Conservation (phyloP, 2,113 vertebrate species). For the Strix uralensis region DNA sequence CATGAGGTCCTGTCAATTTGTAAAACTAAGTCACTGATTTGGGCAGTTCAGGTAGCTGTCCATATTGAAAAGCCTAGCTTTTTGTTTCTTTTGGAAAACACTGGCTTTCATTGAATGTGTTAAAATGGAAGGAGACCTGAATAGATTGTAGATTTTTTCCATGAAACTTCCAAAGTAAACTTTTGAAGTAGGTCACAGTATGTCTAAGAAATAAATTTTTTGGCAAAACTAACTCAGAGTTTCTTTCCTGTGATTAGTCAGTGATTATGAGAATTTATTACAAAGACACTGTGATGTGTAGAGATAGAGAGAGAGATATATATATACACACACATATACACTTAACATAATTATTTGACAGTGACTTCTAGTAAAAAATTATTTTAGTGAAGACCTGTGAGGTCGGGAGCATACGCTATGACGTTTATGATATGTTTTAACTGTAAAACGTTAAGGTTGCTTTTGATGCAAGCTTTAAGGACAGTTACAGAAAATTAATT, state of each 20-base stretch:
- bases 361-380: not conserved
- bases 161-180: not conserved
- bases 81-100: not conserved
- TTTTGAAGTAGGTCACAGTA: not conserved
- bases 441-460: not conserved
- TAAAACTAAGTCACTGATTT: not conserved
- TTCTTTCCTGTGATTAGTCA: not conserved
- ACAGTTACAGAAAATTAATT: not conserved
- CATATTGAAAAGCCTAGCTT: not conserved
- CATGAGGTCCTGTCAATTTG: not conserved
- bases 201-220: not conserved
- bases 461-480: not conserved
- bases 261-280: not conserved
- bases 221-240: not conserved
- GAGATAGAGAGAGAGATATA: not conserved
- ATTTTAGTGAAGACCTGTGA: not conserved
- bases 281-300: not conserved
- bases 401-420: not conserved
- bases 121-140: not conserved
- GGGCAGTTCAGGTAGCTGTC: not conserved
- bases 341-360: not conserved
- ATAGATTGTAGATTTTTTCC: not conserved
- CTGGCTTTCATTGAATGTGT: not conserved
- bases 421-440: not conserved
- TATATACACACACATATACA: not conserved